These are phyloP conservation scores for Zaprionus gabonicus DNA, from an alignment of 1,140 invertebrate genomes.

Conservation along the genomic window DNA sequence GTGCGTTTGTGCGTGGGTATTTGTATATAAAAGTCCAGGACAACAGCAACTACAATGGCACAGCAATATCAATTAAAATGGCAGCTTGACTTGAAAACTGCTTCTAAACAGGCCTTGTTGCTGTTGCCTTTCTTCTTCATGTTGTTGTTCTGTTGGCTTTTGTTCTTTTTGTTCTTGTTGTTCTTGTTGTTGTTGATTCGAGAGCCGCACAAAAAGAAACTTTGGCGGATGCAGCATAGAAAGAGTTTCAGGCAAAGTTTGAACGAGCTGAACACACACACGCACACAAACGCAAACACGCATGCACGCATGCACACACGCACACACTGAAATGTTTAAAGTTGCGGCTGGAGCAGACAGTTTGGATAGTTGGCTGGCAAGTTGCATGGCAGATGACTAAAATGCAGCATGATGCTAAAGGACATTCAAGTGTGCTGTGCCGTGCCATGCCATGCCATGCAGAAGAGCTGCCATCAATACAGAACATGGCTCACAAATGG, in stretches of 20 bases:
- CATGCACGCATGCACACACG: background rate
- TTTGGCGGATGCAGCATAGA: conserved; percentile 41
- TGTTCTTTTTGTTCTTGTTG: conserved; percentile 21
- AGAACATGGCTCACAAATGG: conserved; percentile 12
- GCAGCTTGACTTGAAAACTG: conserved; percentile 70
- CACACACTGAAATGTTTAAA: conserved; percentile 29
- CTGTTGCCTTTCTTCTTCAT: conserved; percentile 15
- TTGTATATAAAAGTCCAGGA: conserved; percentile 20
- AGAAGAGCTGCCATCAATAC: conserved; percentile 48
- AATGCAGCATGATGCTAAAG: conserved; percentile 52
- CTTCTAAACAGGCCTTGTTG: conserved; percentile 53
- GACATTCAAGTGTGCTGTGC: conserved; percentile 27
- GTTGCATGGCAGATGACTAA: conserved; percentile 54
- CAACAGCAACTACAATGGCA: conserved; percentile 15
- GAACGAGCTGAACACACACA: conserved; percentile 19
- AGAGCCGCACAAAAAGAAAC: conserved; percentile 59
- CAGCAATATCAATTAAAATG: conserved; percentile 78
- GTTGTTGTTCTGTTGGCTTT: background rate
- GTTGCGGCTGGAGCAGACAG: conserved; percentile 65
- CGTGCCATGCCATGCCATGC: conserved; percentile 19
- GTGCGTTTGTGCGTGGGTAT: conserved; percentile 20
- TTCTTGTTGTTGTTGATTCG: conserved; percentile 47
- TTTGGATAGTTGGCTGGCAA: conserved; percentile 65
- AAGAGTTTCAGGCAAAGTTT: conserved; percentile 54
- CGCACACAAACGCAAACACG: conserved; percentile 3